Conservation (phyloP, 1,140 invertebrate species). For the Drosophila elegans region DNA sequence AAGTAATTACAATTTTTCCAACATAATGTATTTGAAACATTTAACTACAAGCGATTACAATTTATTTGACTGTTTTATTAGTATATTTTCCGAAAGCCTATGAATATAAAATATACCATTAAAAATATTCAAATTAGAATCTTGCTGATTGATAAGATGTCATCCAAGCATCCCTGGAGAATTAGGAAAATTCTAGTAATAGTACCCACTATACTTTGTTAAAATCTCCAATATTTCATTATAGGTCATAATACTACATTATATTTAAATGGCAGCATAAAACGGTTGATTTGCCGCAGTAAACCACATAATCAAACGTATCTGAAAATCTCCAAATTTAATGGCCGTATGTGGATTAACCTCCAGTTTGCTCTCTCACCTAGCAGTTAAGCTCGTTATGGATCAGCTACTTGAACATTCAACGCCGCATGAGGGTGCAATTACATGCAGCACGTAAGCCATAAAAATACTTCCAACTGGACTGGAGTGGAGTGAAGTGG, state of each 20-base stretch:
- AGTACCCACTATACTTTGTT: too few species aligned
- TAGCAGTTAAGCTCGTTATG: conserved; percentile 39
- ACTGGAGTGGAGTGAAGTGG: not conserved
- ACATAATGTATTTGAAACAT: too few species aligned
- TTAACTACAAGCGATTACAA: too few species aligned
- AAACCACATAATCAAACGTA: conserved; percentile 8
- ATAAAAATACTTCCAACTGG: conserved; percentile 44
- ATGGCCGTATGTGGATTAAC: conserved; percentile 26
- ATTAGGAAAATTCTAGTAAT: not conserved
- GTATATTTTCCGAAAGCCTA: too few species aligned
- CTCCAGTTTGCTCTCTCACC: conserved; percentile 8
- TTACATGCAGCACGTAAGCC: conserved; percentile 68
- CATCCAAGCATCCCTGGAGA: too few species aligned
- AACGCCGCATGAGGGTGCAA: conserved; percentile 52
- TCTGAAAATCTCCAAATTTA: conserved; percentile 10
- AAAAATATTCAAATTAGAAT: not conserved
- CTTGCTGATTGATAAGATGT: not conserved
- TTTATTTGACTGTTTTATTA: too few species aligned
- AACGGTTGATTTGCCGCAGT: not conserved
- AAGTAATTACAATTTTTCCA: too few species aligned
- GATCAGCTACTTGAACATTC: conserved; percentile 57
- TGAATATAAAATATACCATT: not conserved
- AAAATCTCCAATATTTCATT: not conserved
- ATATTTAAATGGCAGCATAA: not conserved
- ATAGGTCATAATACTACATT: not conserved